These are phyloP conservation scores for Synanthedon tipuliformis DNA, from an alignment of 2,888 invertebrate genomes.

Conservation along the genomic window DNA sequence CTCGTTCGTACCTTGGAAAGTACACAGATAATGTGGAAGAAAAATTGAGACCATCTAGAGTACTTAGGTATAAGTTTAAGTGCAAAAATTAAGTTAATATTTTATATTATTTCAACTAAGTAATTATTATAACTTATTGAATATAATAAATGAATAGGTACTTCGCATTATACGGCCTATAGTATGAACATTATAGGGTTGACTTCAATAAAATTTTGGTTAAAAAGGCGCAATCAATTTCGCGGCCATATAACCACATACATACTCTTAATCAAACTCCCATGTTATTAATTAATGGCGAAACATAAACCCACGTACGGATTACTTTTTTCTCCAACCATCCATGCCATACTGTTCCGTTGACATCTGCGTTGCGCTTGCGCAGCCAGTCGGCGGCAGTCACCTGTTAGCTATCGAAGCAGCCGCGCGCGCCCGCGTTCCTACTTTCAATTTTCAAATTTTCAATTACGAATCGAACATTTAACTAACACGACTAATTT, in stretches of 20 bases:
- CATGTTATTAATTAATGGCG: not conserved
- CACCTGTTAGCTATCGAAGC: constrained; percentile 56
- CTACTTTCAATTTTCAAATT: constrained; percentile 16
- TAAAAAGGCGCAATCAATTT: not conserved
- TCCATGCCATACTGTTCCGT: constrained; percentile 46
- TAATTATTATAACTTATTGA: too few relatives aligned
- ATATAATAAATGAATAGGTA: too few relatives aligned
- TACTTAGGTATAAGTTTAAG: too few relatives aligned
- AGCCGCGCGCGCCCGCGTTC: constrained; percentile 43
- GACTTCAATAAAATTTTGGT: too few relatives aligned
- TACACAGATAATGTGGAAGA: too few relatives aligned
- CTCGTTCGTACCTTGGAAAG: too few relatives aligned
- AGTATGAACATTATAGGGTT: too few relatives aligned
- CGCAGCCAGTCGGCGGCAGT: constrained; percentile 29
- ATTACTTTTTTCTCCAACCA: constrained; percentile 31
- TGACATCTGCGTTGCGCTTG: constrained; percentile 29
- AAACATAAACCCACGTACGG: constrained; percentile 36
- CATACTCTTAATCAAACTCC: not conserved
- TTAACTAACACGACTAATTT: constrained; percentile 37
- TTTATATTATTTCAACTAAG: too few relatives aligned
- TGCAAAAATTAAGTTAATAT: too few relatives aligned
- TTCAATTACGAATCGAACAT: constrained; percentile 37
- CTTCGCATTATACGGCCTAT: too few relatives aligned
- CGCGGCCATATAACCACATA: not conserved
- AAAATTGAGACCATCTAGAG: too few relatives aligned